phyloP scores from a whole-genome alignment of 2,888 invertebrate genomes.

The Lasius fuliginosus region DNA sequence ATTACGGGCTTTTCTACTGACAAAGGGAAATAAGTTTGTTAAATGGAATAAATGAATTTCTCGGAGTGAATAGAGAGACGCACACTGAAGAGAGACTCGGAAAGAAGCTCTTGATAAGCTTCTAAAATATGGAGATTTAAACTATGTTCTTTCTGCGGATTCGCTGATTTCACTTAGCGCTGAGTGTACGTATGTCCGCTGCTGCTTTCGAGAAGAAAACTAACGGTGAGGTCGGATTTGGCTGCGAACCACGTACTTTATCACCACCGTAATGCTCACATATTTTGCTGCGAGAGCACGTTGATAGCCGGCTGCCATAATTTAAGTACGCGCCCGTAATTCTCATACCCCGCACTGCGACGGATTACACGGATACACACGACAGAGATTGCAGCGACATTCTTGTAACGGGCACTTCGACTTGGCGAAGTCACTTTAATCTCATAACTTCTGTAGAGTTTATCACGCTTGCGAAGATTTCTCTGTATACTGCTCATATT shows the following conservation, averaged over 20 bases:
- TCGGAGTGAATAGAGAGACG: background rate
- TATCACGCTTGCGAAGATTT: slow-evolving; percentile 33
- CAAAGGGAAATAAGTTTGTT: background rate
- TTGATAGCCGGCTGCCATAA: slow-evolving; percentile 54
- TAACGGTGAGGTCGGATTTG: slow-evolving; percentile 50
- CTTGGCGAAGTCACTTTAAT: slow-evolving; percentile 50
- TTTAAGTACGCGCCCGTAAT: slow-evolving; percentile 37
- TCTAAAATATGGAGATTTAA: slow-evolving; percentile 36
- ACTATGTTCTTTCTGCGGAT: slow-evolving; percentile 20
- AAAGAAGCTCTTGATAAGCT: slow-evolving; percentile 31
- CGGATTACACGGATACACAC: slow-evolving; percentile 49
- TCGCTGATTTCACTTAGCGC: slow-evolving; percentile 24
- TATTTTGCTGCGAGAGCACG: slow-evolving; percentile 44
- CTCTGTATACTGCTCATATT: background rate
- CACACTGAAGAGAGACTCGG: background rate
- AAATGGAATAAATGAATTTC: slow-evolving; percentile 27
- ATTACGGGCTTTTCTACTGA: slow-evolving; percentile 37
- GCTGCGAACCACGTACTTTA: slow-evolving; percentile 45
- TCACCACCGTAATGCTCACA: slow-evolving; percentile 43
- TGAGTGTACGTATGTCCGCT: background rate
- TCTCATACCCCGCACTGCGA: slow-evolving; percentile 33
- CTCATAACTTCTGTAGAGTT: slow-evolving; percentile 29
- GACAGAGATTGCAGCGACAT: slow-evolving; percentile 31
- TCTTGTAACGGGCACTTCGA: slow-evolving; percentile 44
- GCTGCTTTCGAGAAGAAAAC: slow-evolving; percentile 35